Evolutionary conservation across 2,888 invertebrate species (phyloP).

Genomic region (Napeogenes inachia): DNA sequence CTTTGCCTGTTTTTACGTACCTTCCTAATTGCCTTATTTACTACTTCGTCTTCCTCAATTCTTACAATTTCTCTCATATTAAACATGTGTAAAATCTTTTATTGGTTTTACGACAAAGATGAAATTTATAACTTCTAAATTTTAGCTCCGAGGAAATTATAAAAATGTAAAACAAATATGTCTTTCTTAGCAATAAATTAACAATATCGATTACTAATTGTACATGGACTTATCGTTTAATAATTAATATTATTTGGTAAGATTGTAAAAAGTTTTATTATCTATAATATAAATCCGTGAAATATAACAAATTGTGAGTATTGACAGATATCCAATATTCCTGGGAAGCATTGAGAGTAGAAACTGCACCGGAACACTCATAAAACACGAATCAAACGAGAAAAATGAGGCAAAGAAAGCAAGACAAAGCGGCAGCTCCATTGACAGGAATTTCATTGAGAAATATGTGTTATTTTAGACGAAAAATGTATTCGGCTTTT

Average conservation of each 20-base stretch:
- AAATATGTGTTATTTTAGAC: conserved; percentile 66
- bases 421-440: conserved; percentile 63
- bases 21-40: conserved; percentile 19
- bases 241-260: not conserved
- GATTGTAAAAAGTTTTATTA: not conserved
- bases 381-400: conserved; percentile 64
- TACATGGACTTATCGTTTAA: not conserved
- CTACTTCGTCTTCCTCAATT: conserved; percentile 8
- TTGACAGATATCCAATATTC: conserved; percentile 68
- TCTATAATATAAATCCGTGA: not conserved
- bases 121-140: no score
- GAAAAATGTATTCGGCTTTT: conserved; percentile 59
- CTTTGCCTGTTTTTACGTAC: conserved; percentile 7
- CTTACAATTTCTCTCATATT: not conserved
- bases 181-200: no score
- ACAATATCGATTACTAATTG: no score
- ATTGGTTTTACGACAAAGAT: no score
- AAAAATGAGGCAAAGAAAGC: conserved; percentile 55
- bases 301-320: conserved; percentile 18
- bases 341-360: conserved; percentile 44
- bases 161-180: no score
- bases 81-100: not conserved
- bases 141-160: no score
- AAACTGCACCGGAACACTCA: conserved; percentile 59
- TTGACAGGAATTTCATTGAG: conserved; percentile 63